Evolutionary conservation across 2,888 invertebrate species (phyloP), one percentile per base, ranked within the genome.

Genomic region (Rhagium mordax): DNA sequence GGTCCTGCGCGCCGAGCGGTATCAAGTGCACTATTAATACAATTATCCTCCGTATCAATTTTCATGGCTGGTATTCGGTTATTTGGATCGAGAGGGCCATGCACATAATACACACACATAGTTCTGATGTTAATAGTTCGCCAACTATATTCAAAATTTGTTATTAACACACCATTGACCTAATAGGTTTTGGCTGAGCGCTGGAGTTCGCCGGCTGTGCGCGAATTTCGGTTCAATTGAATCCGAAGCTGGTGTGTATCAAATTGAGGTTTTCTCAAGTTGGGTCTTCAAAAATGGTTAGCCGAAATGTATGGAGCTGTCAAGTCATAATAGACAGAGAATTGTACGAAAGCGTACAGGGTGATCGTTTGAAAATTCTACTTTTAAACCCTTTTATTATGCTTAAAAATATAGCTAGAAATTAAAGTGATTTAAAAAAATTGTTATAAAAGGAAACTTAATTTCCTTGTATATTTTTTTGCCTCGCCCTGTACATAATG

Each of bases 81-180:
- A 57, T 74, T 71, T 64, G 71, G 53, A 69, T 75, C 69, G 62
- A 72, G 71, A 74, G 68, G 64, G 55, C 72, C 65, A 64, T 60
- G 69, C 67, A 65, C 65, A 51, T 64, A 62, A 73, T 70, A 71
- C 74, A 76, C 78, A 75, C 80, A 81, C 81, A 83, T 82, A 79
- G 81, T 79, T 81, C 76, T 71, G 80, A 76, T 79, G 82, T 83
- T 85, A 83, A 85, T 86, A 86, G 86, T 86, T 86, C 80, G 81
- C 81, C 80, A 86, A 86, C 85, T 86, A 85, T 85, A 86, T 86
- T 84, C 85, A 84, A 84, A 85, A 86, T 85, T 83, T 83, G 84
- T 87, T 87, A 86, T 84, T 85, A 86, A 86, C 86, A 83, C 84
- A 81, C 86, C 87, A 87, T 87, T 87, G 86, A 86, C 81, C 84